Conservation (phyloP, 1,140 invertebrate species). For the Aphelenchoides avenae region DNA sequence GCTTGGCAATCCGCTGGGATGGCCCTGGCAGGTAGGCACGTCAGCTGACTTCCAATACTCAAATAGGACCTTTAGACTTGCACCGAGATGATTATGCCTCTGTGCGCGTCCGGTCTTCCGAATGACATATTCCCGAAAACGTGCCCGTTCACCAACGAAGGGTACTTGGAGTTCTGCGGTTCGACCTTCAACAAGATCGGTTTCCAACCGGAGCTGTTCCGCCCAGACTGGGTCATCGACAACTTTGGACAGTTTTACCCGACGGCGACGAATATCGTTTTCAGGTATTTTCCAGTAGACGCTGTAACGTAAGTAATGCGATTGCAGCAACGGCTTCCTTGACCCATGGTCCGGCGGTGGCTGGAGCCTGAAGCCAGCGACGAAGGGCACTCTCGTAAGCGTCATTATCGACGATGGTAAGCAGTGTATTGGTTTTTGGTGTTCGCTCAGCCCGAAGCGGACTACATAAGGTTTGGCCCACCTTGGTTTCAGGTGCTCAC, state of each 20-base stretch:
- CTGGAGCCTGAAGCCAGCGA: conserved; percentile 34
- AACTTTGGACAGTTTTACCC: conserved; percentile 76
- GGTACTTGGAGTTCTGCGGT: conserved; percentile 70
- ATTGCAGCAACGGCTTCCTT: conserved; percentile 75
- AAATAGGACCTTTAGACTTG: conserved; percentile 67
- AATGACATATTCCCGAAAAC: conserved; percentile 25
- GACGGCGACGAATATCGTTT: conserved; percentile 68
- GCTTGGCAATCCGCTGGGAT: conserved; percentile 37
- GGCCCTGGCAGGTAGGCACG: conserved; percentile 41
- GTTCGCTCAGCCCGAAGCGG: no score
- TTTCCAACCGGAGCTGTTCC: no score
- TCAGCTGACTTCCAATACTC: no score
- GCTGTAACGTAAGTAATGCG: not conserved
- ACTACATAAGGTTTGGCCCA: no score
- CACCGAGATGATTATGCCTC: conserved; percentile 93
- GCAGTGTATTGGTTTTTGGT: no score
- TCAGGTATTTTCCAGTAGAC: conserved; percentile 47
- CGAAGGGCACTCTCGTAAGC: conserved; percentile 61
- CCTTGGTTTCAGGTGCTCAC: no score
- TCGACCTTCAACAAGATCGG: no score
- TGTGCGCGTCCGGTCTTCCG: conserved; percentile 65
- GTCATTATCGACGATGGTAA: conserved; percentile 81
- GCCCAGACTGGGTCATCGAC: conserved; percentile 68
- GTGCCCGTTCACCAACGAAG: conserved; percentile 74
- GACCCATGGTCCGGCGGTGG: conserved; percentile 72